Evolutionary conservation across 2,888 invertebrate genomes (phyloP).

Genomic region (Dynastes maya): DNA sequence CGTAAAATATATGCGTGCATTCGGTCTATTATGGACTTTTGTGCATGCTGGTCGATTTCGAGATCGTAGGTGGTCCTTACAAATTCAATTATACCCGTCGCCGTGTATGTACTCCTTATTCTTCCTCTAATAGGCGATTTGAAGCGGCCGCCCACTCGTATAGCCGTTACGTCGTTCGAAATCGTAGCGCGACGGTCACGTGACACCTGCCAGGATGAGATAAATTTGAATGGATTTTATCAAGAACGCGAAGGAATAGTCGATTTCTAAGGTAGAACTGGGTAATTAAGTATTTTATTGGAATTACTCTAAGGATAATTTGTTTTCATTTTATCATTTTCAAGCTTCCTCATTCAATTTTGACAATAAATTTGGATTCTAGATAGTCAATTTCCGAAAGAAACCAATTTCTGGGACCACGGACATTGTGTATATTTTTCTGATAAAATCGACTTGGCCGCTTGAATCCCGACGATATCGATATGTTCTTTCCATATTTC

Average conservation of each 20-base stretch:
- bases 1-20: conserved; percentile 41
- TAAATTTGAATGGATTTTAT: not conserved
- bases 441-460: too few species aligned
- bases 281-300: too few species aligned
- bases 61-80: conserved; percentile 33
- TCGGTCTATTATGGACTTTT: conserved; percentile 11
- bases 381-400: too few species aligned
- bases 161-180: not conserved
- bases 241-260: not conserved
- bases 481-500: too few species aligned
- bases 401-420: too few species aligned
- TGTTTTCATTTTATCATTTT: too few species aligned
- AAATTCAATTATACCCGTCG: conserved; percentile 32
- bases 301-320: too few species aligned
- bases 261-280: not conserved
- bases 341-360: too few species aligned
- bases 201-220: not conserved
- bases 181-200: not conserved
- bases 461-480: too few species aligned
- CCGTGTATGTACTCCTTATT: conserved; percentile 12
- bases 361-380: too few species aligned
- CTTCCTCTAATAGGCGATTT: conserved; percentile 17
- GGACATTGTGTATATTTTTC: too few species aligned
- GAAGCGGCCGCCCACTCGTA: conserved; percentile 9
- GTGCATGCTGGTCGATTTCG: not conserved